Percentiles rank a stretch among this genome's conserved stretches.
These are phyloP conservation scores for Rhagium mordax DNA, from an alignment of 2,888 invertebrate species.

Conservation along the genomic window DNA sequence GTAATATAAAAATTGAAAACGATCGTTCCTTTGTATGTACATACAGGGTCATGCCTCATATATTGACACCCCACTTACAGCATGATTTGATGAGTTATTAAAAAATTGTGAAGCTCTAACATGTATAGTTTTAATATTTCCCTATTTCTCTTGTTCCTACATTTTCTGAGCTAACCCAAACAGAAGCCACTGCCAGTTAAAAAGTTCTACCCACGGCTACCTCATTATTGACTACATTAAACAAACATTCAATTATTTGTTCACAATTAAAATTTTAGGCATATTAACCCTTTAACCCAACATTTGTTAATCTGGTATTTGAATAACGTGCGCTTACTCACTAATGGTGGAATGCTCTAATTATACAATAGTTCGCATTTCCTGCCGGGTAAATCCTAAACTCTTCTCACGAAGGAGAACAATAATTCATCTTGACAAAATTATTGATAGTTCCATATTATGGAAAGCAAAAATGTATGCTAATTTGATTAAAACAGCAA, in stretches of 20 bases:
- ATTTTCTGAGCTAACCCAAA: not conserved
- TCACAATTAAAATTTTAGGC: constrained; percentile 72
- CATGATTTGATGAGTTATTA: too few species aligned
- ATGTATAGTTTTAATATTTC: too few species aligned
- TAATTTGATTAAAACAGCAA: too few species aligned
- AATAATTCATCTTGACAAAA: too few species aligned
- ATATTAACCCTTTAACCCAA: constrained; percentile 69
- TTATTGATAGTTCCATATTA: too few species aligned
- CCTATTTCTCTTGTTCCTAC: too few species aligned
- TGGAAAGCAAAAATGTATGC: too few species aligned
- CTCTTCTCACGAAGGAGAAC: not conserved
- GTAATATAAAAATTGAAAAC: too few species aligned
- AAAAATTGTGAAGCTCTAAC: too few species aligned
- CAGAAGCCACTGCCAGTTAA: constrained; percentile 27
- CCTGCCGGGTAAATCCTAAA: not conserved
- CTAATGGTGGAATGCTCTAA: constrained; percentile 53
- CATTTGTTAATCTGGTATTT: constrained; percentile 65
- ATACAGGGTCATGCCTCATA: too few species aligned
- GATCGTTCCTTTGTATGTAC: too few species aligned
- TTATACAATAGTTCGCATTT: constrained; percentile 54
- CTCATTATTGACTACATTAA: constrained; percentile 60
- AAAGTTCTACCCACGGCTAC: constrained; percentile 34
- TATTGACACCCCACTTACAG: too few species aligned
- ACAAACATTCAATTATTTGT: constrained; percentile 67
- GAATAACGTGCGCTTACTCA: constrained; percentile 55